Evolutionary conservation across 2,888 invertebrate species (phyloP), one percentile per base, ranked within the genome.

Genomic region (Epirrita christyi): DNA sequence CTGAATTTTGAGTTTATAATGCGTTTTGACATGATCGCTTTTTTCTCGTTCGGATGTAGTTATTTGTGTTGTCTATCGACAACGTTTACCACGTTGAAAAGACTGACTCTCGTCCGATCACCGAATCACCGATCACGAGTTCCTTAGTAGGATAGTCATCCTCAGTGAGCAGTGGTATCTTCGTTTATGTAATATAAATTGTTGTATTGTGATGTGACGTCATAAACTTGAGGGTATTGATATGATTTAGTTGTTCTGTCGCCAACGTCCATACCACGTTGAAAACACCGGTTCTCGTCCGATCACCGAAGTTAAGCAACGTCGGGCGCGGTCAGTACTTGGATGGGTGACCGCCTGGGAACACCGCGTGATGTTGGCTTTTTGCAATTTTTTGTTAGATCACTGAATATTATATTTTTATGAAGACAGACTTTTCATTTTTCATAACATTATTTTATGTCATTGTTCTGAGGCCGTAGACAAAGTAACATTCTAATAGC

Each of bases 241-340:
- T 3, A 21, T 21, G 2, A 21, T 21, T 21, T 21, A 4, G 21
- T 4, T 21, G 9, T 29, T 29, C 21, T 58, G 38, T 78, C 67
- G 81, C 78, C 82, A 84, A 84, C 83, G 83, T 81, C 80, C 83
- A 85, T 84, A 83, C 81, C 77, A 82, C 73, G 80, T 80, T 83
- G 81, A 80, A 79, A 67, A 81, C 77, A 80, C 69, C 67, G 86
- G 85, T 86, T 88, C 87, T 88, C 88, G 86, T 88, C 88, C 87
- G 87, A 87, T 87, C 86, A 86, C 86, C 85, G 85, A 86, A 86
- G 84, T 86, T 81, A 86, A 85, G 84, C 84, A 85, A 82, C 84
- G 79, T 85, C 80, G 85, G 85, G 85, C 83, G 84, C 73, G 81
- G 80, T 81, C 83, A 85, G 85, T 85, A 85, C 83, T 83, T 86